Conservation (phyloP, 2,113 vertebrate species). For the Dromaius novaehollandiae region DNA sequence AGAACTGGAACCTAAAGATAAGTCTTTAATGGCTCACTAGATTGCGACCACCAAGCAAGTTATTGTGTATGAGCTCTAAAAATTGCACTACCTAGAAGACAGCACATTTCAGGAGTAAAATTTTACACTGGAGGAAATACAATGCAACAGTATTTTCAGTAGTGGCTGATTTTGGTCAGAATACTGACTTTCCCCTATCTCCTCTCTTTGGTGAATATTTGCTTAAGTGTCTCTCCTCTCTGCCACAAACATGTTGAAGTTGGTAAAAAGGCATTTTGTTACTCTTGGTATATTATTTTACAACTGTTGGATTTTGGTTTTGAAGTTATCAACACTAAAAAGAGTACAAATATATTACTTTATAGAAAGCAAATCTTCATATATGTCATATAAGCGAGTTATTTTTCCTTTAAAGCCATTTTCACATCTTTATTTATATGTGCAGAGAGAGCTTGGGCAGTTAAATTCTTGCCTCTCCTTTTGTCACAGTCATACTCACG, state of each 20-base stretch:
- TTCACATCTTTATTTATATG: background rate
- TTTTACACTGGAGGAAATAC: conserved; percentile 11
- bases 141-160: background rate
- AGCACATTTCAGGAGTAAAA: background rate
- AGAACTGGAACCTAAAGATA: conserved; percentile 46
- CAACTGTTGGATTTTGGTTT: background rate
- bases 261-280: background rate
- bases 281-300: background rate
- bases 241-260: background rate
- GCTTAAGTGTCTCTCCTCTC: background rate
- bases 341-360: background rate
- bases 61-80: conserved; percentile 3
- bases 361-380: background rate
- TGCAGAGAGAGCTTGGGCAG: background rate
- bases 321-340: background rate
- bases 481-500: background rate
- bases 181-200: background rate
- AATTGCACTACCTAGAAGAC: conserved; percentile 7
- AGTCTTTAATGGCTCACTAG: conserved; percentile 52
- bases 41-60: conserved; percentile 46
- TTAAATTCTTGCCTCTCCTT: background rate
- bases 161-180: background rate
- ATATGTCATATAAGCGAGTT: background rate
- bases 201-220: background rate
- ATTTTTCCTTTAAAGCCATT: background rate